Evolutionary conservation across 2,888 invertebrate species (phyloP).

Genomic region (Hemithea aestivaria): DNA sequence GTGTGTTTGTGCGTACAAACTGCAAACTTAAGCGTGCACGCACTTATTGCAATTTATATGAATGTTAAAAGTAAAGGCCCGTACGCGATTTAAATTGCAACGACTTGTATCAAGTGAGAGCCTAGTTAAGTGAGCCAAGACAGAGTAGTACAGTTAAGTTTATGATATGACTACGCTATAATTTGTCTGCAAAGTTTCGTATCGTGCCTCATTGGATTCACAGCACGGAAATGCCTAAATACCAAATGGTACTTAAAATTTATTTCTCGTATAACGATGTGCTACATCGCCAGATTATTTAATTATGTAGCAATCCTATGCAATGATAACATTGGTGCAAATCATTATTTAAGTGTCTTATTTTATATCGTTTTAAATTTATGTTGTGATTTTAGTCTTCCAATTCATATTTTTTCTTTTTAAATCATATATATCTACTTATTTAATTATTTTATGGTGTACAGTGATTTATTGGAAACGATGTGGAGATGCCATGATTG

Average conservation of each 20-base stretch:
- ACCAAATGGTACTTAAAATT: background rate
- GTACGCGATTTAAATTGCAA: too few species aligned
- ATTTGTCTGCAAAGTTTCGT: too few species aligned
- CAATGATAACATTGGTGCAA: conserved; percentile 51
- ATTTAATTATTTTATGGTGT: conserved; percentile 58
- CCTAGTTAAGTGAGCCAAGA: too few species aligned
- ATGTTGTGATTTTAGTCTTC: conserved; percentile 78
- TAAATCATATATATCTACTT: conserved; percentile 62
- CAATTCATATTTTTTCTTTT: conserved; percentile 55
- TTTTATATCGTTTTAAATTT: conserved; percentile 68
- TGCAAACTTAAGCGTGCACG: too few species aligned
- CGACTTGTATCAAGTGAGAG: too few species aligned
- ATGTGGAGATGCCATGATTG: conserved; percentile 47
- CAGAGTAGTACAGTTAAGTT: too few species aligned
- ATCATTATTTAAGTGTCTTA: conserved; percentile 52
- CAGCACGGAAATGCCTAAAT: too few species aligned
- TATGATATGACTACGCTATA: too few species aligned
- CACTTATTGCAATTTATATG: too few species aligned
- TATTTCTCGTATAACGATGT: conserved; percentile 1
- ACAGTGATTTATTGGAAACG: conserved; percentile 46
- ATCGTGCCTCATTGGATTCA: too few species aligned
- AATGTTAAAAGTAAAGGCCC: too few species aligned
- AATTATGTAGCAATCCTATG: conserved; percentile 16
- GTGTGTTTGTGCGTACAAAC: too few species aligned
- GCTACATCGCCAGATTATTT: conserved; percentile 10